Evolutionary conservation across 2,797 vertebrate species (phyloP).

Genomic region (Galagoides demidoff): DNA sequence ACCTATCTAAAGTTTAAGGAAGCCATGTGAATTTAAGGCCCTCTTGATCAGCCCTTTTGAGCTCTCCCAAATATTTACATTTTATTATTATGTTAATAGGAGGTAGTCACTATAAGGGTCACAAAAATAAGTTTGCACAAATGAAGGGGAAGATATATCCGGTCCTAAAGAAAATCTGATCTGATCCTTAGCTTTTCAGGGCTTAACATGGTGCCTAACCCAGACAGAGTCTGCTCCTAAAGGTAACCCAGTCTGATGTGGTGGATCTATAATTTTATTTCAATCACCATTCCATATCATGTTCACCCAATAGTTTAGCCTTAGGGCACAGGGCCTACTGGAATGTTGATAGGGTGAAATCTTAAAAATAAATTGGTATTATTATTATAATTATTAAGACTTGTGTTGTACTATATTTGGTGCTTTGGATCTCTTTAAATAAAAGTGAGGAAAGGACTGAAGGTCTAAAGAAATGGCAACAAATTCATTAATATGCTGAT

Average conservation of each 20-base stretch:
- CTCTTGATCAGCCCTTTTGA: neutral
- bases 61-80: neutral
- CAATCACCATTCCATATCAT: neutral
- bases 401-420: neutral
- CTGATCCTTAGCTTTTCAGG: neutral
- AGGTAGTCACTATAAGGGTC: neutral
- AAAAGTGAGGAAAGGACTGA: neutral
- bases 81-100: neutral
- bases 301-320: neutral
- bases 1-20: neutral
- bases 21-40: neutral
- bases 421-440: neutral
- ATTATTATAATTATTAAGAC: neutral
- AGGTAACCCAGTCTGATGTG: neutral
- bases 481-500: neutral
- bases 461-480: neutral
- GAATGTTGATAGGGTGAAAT: neutral
- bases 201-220: neutral
- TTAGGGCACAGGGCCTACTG: neutral
- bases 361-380: neutral
- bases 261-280: neutral
- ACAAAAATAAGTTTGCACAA: constrained; percentile 37
- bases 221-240: neutral
- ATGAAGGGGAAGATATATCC: neutral
- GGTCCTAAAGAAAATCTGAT: neutral